phyloP scores from a whole-genome alignment of 2,797 vertebrate species.

The Miichthys miiuy region DNA sequence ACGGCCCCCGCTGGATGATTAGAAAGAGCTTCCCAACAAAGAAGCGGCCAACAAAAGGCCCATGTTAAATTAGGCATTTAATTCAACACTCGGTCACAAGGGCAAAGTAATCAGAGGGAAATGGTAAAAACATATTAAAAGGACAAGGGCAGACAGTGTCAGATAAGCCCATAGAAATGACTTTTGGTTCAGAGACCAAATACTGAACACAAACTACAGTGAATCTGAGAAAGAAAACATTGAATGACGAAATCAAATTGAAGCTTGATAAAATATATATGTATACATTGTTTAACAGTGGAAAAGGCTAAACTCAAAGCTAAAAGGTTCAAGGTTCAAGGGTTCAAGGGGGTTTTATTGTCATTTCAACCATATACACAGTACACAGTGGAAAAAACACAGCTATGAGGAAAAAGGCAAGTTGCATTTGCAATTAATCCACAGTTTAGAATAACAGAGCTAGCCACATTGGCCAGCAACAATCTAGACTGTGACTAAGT shows the following conservation, averaged over 20 bases:
- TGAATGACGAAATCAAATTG: background rate
- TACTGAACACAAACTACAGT: background rate
- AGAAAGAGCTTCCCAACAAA: constrained; percentile 80
- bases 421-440: constrained; percentile 22
- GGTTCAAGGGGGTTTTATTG: no score
- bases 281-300: background rate
- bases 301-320: background rate
- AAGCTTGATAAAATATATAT: background rate
- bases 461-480: background rate
- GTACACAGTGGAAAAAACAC: background rate
- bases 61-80: constrained; percentile 88
- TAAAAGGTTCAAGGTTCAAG: no score
- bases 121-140: constrained; percentile 69
- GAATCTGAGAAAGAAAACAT: background rate
- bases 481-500: background rate
- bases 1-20: constrained; percentile 75
- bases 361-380: no score
- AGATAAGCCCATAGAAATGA: constrained; percentile 39
- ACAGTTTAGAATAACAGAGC: constrained; percentile 1
- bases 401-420: background rate
- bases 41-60: constrained; percentile 78
- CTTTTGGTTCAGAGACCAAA: constrained; percentile 17
- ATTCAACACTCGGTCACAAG: constrained; percentile 84
- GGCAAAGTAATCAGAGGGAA: constrained; percentile 81
- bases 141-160: constrained; percentile 44